Conservation (phyloP, 2,113 vertebrate species). For the Tenebrosternarchus preto region DNA sequence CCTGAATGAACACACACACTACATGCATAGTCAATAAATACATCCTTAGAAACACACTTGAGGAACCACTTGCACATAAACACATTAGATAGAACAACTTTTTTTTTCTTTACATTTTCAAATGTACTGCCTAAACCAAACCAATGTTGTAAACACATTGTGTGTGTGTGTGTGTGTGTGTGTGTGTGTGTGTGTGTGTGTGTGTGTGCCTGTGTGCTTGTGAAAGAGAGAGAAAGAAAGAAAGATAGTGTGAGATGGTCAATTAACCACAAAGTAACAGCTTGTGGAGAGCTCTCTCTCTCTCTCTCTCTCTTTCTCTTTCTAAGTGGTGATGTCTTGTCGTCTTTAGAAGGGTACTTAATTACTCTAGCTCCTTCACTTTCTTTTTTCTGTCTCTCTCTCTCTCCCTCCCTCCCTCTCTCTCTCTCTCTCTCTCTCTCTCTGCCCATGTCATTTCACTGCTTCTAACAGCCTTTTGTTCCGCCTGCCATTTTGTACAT, state of each 20-base stretch:
- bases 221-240: constrained; percentile 41
- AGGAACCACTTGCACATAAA: not conserved
- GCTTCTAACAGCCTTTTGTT: constrained; percentile 40
- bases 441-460: constrained; percentile 13
- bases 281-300: constrained; percentile 25
- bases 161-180: constrained; percentile 8
- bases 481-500: constrained; percentile 37
- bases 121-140: constrained; percentile 14
- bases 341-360: constrained; percentile 34
- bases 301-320: not conserved
- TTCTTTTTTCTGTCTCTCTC: constrained; percentile 6
- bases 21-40: no score
- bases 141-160: not conserved
- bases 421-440: not conserved
- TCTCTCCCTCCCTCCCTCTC: not conserved
- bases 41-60: no score
- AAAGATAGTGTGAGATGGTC: constrained; percentile 44
- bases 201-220: constrained; percentile 43
- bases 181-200: constrained; percentile 18
- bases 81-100: not conserved
- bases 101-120: constrained; percentile 2
- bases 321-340: constrained; percentile 34
- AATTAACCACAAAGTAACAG: constrained; percentile 55
- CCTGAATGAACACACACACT: no score
- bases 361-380: constrained; percentile 16